phyloP scores from a whole-genome alignment of 1,140 invertebrate species.

The Aculops lycopersici region DNA sequence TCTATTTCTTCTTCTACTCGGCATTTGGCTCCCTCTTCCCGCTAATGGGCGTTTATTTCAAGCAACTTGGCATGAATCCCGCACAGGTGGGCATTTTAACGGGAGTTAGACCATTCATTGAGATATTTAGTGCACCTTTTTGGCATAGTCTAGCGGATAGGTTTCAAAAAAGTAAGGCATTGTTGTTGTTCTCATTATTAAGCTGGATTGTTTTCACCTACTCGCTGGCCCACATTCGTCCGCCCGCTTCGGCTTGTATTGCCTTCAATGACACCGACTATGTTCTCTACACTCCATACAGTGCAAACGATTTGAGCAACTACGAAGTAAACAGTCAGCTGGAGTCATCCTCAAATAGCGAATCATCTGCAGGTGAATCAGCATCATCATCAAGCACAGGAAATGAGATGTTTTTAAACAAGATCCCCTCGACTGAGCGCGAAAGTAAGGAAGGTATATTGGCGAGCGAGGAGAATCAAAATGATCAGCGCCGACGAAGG shows the following conservation, averaged over 20 bases:
- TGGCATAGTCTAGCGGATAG: constrained; percentile 81
- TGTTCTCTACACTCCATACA: constrained; percentile 14
- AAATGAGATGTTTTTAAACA: no score
- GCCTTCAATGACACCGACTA: constrained; percentile 32
- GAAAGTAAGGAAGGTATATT: no score
- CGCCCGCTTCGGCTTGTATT: constrained; percentile 52
- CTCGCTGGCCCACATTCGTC: constrained; percentile 71
- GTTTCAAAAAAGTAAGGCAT: constrained; percentile 29
- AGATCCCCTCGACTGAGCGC: no score
- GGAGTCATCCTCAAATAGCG: not conserved
- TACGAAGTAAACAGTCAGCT: not conserved
- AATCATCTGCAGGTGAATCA: not conserved
- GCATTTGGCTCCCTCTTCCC: constrained; percentile 93
- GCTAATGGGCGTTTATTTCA: constrained; percentile 91
- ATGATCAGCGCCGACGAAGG: not conserved
- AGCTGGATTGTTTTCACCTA: constrained; percentile 90
- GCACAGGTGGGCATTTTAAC: constrained; percentile 57
- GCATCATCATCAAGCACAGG: not conserved
- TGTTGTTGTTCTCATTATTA: constrained; percentile 58
- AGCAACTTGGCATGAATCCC: constrained; percentile 86
- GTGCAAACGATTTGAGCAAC: constrained; percentile 1
- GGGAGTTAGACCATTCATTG: constrained; percentile 72
- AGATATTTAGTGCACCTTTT: constrained; percentile 85
- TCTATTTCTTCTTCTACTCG: constrained; percentile 98
- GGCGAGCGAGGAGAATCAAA: not conserved